A percentile compares a stretch with the other conserved stretches of the same genome.
phyloP scores from a whole-genome alignment of 2,888 invertebrate genomes.

The Bruchidius siliquastri region DNA sequence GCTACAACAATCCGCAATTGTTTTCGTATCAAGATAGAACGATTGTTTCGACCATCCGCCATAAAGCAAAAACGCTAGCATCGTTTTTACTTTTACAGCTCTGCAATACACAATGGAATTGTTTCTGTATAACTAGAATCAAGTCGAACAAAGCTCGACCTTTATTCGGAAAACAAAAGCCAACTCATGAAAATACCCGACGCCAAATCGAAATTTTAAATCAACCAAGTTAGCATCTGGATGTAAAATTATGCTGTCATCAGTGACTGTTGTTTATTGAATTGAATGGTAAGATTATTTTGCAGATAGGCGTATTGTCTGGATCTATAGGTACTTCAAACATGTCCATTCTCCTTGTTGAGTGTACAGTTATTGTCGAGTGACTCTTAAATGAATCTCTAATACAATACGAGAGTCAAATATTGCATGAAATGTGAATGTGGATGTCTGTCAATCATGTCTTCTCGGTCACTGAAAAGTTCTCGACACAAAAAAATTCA shows the following conservation, averaged over 20 bases:
- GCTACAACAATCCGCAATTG: background rate
- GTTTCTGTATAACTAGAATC: background rate
- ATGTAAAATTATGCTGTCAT: background rate
- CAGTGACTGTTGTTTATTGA: background rate
- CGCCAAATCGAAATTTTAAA: background rate
- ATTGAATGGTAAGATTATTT: background rate
- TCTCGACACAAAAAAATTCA: too few species aligned
- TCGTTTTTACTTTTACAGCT: background rate
- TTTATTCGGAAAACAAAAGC: background rate
- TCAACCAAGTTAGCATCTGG: background rate
- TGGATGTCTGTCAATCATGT: too few species aligned
- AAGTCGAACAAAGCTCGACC: background rate
- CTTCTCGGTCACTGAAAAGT: too few species aligned
- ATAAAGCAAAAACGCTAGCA: background rate
- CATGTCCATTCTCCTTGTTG: background rate
- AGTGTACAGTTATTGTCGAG: background rate
- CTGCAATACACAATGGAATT: background rate
- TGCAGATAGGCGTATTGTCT: background rate
- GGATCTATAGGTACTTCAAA: background rate
- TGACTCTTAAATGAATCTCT: too few species aligned
- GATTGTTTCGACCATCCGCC: background rate
- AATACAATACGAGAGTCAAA: too few species aligned
- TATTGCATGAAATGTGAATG: too few species aligned
- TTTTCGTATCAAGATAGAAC: background rate
- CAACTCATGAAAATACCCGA: background rate